Evolutionary conservation across 2,888 invertebrate genomes (phyloP), one percentile per base, ranked within the genome.

Genomic region (Drosophila limbata): DNA sequence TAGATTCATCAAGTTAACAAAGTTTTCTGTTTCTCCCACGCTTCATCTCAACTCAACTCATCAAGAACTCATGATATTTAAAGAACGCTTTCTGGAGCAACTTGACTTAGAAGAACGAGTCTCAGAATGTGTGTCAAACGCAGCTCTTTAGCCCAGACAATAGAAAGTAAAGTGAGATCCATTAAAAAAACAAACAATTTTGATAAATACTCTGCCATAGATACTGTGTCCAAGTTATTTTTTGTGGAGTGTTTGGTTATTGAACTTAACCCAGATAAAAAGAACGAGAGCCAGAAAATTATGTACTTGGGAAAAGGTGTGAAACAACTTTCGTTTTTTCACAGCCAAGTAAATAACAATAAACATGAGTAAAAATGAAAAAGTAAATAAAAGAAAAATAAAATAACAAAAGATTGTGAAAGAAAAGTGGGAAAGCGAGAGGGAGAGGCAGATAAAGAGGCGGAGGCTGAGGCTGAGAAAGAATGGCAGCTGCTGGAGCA

Each of bases 241-340:
- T 5, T 8, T 25, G 5, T 6, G 6, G 37, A 75, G 69, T 86
- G 81, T 81, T 87, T 85, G 73, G 66, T 63, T 85, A 65, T 85
- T 82, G 79, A 82, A 77, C 84, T 84, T 88, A 84, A 80, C 83
- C 83, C 83, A 84, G 48, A 76, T 84, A 50, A 19, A 17, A 21
- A 40, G 50, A 37, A 47, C 11, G 28, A 40, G 57, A 57, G 35
- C 25, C 33, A 28, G 55, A 21, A 67, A 62, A 66, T 61, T 53
- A 64, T 66, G 63, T 51, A 37, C 50, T 52, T 50, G 17, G 51
- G 13, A 28, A 61, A 72, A 83, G 88, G 84, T 84, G 84, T 80
- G 88, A 88, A 84, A 80, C 69, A 64, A 84, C 84, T 84, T 84
- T 84, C 84, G 78, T 60, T 84, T 84, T 76, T 84, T 83, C 81